These are phyloP conservation scores for Diloba caeruleocephala DNA, from an alignment of 2,888 invertebrate species.

Conservation along the genomic window DNA sequence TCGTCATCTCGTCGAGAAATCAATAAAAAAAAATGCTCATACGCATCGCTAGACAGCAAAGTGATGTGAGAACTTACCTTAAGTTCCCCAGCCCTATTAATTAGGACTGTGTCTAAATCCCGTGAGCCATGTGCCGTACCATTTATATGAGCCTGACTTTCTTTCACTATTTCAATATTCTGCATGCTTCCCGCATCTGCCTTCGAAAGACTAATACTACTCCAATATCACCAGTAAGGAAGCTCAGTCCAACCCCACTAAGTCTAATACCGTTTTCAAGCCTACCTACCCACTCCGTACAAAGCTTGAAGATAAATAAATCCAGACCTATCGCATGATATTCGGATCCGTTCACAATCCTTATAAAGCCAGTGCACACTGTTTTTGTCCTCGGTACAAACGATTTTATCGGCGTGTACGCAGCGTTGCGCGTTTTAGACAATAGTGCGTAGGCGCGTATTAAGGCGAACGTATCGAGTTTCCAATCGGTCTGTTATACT, in stretches of 20 bases:
- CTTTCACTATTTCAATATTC: too few relatives aligned
- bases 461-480: constrained; percentile 60
- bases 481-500: constrained; percentile 57
- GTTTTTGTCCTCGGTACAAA: constrained; percentile 53
- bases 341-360: constrained; percentile 46
- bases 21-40: too few relatives aligned
- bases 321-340: constrained; percentile 49
- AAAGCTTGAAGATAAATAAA: constrained; percentile 52
- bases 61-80: too few relatives aligned
- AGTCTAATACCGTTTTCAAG: constrained; percentile 14
- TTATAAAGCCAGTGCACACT: constrained; percentile 55
- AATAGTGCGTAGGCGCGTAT: constrained; percentile 82
- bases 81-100: too few relatives aligned
- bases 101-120: too few relatives aligned
- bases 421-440: constrained; percentile 66
- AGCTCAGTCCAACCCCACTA: constrained; percentile 12
- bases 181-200: neutral
- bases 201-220: constrained; percentile 1
- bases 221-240: constrained; percentile 22
- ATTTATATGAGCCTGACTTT: too few relatives aligned
- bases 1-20: too few relatives aligned
- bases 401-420: constrained; percentile 58
- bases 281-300: constrained; percentile 32
- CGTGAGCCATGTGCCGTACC: too few relatives aligned
- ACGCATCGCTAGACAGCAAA: too few relatives aligned